These are phyloP conservation scores for Cladopsammia gracilis DNA, from an alignment of 64 coral and sea anemone species.

Conservation along the genomic window DNA sequence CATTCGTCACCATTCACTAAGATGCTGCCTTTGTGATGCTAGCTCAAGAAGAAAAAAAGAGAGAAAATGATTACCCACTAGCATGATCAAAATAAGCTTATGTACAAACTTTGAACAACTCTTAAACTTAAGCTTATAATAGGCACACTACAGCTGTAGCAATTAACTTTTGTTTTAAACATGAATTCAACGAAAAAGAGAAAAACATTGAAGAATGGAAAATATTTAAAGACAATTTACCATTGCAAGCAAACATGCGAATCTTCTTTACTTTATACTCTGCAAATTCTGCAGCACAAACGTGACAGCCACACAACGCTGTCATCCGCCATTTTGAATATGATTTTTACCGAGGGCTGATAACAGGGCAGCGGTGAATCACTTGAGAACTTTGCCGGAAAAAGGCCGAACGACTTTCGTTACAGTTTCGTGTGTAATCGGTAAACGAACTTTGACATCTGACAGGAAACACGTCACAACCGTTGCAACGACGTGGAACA, in stretches of 20 bases:
- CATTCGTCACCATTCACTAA: slow-evolving; percentile 1
- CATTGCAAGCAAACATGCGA: slow-evolving; percentile 22
- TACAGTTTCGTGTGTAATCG: neutral
- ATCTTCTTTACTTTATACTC: neutral
- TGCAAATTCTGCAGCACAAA: neutral
- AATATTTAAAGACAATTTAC: neutral
- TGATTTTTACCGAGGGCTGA: neutral
- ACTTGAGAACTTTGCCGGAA: too few relatives aligned
- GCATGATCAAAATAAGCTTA: neutral
- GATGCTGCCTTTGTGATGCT: neutral
- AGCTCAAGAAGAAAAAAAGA: neutral
- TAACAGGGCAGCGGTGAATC: neutral
- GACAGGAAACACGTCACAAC: slow-evolving; percentile 27
- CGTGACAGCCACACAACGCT: neutral
- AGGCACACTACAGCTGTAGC: too few relatives aligned
- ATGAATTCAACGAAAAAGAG: neutral
- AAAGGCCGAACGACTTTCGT: neutral
- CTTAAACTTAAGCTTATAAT: neutral
- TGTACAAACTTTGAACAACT: neutral
- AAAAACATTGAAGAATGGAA: neutral
- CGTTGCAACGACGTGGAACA: neutral
- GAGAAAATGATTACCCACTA: neutral
- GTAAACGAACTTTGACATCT: neutral
- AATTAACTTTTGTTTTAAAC: too few relatives aligned
- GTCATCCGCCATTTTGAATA: slow-evolving; percentile 24